phyloP scores from a whole-genome alignment of 2,888 invertebrate genomes.

The Drosophila rellima region DNA sequence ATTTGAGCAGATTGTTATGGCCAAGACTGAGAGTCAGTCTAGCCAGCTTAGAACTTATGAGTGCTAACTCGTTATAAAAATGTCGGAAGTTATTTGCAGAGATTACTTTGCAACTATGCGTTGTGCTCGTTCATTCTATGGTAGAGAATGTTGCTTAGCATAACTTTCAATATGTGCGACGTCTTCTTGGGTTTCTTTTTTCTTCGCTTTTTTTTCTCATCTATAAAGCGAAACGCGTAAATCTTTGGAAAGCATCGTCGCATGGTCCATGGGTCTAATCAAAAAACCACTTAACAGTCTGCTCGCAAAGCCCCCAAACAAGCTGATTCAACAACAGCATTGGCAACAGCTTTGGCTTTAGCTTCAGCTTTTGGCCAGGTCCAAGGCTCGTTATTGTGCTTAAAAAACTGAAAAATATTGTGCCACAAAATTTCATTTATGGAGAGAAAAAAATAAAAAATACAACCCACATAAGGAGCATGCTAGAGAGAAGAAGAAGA shows the following conservation, averaged over 20 bases:
- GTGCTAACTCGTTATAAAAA: slow-evolving; percentile 5
- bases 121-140: slow-evolving; percentile 10
- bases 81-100: slow-evolving; percentile 21
- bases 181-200: not conserved
- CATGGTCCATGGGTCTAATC: slow-evolving; percentile 66
- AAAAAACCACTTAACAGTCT: slow-evolving; percentile 77
- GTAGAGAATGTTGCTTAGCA: slow-evolving; percentile 30
- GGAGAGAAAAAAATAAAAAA: no score
- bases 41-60: slow-evolving; percentile 1
- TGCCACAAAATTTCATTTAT: slow-evolving; percentile 74
- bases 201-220: slow-evolving; percentile 25
- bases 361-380: slow-evolving; percentile 13
- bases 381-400: slow-evolving; percentile 42
- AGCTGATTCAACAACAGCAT: slow-evolving; percentile 5
- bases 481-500: not conserved
- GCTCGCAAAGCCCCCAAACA: slow-evolving; percentile 25
- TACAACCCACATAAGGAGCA: slow-evolving; percentile 20
- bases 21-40: not conserved
- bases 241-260: slow-evolving; percentile 39
- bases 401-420: slow-evolving; percentile 70
- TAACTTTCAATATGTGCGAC: slow-evolving; percentile 41
- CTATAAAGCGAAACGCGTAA: slow-evolving; percentile 54
- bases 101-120: slow-evolving; percentile 38
- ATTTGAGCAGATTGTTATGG: slow-evolving; percentile 2
- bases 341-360: slow-evolving; percentile 7